Conservation (phyloP, 2,888 invertebrate species). For the Napeogenes inachia region DNA sequence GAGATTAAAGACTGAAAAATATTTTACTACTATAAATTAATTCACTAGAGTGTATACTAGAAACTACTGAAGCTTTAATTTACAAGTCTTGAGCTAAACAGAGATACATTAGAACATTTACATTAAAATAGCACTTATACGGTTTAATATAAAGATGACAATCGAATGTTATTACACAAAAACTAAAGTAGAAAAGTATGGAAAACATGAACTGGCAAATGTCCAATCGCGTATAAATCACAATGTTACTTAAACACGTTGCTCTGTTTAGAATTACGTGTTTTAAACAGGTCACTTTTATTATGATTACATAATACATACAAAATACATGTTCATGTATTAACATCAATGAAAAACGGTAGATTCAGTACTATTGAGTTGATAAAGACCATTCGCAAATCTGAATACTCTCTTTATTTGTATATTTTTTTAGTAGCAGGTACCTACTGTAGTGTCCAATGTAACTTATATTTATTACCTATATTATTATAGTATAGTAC, state of each 20-base stretch:
- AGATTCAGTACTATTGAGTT: too few species aligned
- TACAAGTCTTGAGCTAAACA: not conserved
- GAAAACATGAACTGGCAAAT: conserved; percentile 32
- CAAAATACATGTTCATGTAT: too few species aligned
- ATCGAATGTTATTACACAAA: conserved; percentile 6
- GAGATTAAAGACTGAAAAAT: not conserved
- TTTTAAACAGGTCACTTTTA: conserved; percentile 24
- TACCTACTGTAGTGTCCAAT: too few species aligned
- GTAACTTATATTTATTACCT: too few species aligned
- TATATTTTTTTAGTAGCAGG: too few species aligned
- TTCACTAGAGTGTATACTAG: not conserved
- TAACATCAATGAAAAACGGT: conserved; percentile 24
- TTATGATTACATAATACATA: conserved; percentile 22
- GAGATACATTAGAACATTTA: not conserved
- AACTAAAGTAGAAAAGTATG: conserved; percentile 11
- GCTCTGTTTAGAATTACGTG: conserved; percentile 26
- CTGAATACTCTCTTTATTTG: too few species aligned
- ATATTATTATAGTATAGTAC: too few species aligned
- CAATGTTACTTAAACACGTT: conserved; percentile 27
- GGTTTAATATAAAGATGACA: conserved; percentile 6
- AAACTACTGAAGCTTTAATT: not conserved
- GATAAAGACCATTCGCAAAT: too few species aligned
- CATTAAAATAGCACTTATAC: not conserved
- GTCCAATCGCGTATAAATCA: conserved; percentile 35
- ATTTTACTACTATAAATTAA: not conserved